Conservation (phyloP, 1,140 invertebrate genomes). For the Penaeus indicus region DNA sequence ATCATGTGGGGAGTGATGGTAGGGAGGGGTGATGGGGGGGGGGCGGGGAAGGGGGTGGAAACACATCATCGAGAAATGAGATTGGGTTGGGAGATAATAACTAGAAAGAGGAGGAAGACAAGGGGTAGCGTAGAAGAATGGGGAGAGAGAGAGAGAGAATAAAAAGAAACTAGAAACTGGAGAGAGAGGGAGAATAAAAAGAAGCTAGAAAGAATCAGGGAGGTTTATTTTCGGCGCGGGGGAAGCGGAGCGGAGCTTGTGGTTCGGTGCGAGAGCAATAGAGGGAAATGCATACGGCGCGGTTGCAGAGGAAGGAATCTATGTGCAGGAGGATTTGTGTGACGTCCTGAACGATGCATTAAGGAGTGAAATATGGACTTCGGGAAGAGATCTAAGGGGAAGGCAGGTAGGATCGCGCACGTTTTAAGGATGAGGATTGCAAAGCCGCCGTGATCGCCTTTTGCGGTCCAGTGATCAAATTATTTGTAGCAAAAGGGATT, state of each 20-base stretch:
- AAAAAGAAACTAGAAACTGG: not conserved
- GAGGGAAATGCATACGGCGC: not conserved
- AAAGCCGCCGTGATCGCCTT: slow-evolving; percentile 12
- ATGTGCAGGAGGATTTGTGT: too few relatives aligned
- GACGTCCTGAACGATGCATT: too few relatives aligned
- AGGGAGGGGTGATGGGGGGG: not conserved
- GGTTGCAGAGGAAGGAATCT: too few relatives aligned
- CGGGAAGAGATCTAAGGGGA: too few relatives aligned
- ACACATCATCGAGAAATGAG: too few relatives aligned
- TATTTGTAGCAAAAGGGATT: slow-evolving; percentile 18
- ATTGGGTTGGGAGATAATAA: too few relatives aligned
- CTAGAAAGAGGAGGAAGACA: not conserved
- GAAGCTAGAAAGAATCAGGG: not conserved
- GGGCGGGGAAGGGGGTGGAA: not conserved
- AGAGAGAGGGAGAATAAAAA: slow-evolving; percentile 19
- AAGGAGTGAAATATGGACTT: too few relatives aligned
- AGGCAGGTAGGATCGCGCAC: too few relatives aligned
- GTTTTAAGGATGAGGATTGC: too few relatives aligned
- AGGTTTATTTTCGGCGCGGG: not conserved
- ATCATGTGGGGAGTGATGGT: not conserved
- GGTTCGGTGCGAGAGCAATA: not conserved
- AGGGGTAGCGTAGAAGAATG: not conserved
- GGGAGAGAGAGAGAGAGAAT: slow-evolving; percentile 4
- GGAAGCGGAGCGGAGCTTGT: not conserved
- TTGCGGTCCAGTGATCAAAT: slow-evolving; percentile 40